Conservation (phyloP, 2,797 vertebrate species). For the Microctenopoma stevenorrisi region DNA sequence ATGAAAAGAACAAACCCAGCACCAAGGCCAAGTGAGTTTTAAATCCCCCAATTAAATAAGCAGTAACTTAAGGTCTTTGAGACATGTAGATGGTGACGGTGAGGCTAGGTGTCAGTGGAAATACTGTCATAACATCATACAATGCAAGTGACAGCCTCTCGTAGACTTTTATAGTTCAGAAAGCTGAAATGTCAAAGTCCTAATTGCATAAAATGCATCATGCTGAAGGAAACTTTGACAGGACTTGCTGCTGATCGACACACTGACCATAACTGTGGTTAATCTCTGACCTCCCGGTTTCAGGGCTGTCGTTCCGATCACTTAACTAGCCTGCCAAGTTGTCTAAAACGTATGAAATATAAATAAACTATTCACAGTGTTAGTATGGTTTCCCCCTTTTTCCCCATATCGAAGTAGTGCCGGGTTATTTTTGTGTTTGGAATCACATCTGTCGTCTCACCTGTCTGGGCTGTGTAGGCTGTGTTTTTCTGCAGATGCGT, state of each 20-base stretch:
- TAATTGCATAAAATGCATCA: constrained; percentile 42
- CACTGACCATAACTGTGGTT: constrained; percentile 28
- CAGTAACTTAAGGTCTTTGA: background rate
- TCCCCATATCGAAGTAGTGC: background rate
- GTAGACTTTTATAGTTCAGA: constrained; percentile 15
- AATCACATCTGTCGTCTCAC: constrained; percentile 8
- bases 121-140: constrained; percentile 17
- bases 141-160: constrained; percentile 4
- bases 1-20: background rate
- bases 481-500: constrained; percentile 23
- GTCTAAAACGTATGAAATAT: background rate
- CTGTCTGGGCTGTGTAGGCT: constrained; percentile 3
- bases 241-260: constrained; percentile 22
- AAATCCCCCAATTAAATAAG: background rate
- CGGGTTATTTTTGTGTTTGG: constrained; percentile 29
- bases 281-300: constrained; percentile 14
- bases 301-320: constrained; percentile 6
- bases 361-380: background rate
- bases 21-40: background rate
- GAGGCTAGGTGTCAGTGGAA: constrained; percentile 1
- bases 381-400: background rate
- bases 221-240: constrained; percentile 31
- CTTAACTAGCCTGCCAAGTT: background rate
- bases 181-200: constrained; percentile 25
- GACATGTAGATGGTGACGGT: background rate